Evolutionary conservation across 2,888 invertebrate species (phyloP), one percentile per base, ranked within the genome.

Genomic region (Pammene fasciana): DNA sequence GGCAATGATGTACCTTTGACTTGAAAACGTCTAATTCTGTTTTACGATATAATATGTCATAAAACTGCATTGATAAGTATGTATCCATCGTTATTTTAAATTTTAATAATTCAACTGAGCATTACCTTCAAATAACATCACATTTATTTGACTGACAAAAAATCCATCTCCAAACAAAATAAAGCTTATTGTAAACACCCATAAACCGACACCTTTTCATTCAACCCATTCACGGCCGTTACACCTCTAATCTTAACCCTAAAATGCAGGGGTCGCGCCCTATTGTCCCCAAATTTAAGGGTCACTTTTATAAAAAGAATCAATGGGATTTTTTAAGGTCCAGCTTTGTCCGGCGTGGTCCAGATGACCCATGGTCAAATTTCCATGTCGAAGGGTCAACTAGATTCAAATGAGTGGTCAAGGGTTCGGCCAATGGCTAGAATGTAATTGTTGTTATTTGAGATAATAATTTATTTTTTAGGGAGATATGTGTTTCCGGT

Each of bases 341-440:
- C 81, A 83, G 83, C 82, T 83, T 88, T 89, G 86, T 87, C 80
- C 82, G 72, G 81, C 56, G 18, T 85, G 89, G 90, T 88, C 89
- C 88, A 89, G 87, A 86, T 89, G 90, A 92, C 91, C 92, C 85
- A 75, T 74, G 85, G 82, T 90, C 88, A 77, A 71, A 78, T 89
- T 89, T 76, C 86, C 79, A 72, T 78, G 85, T 82, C 78, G 81
- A 82, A 80, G 88, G 90, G 88, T 87, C 84, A 87, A 86, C 72
- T 67, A 52, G 73, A 79, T 76, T 81, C 75, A 74, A 82, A 84
- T 83, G 80, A 81, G 74, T 78, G 81, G 82, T 83, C 84, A 83
- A 54, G 59, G 68, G 60, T 36, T 65, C 45, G 64, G 10, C 64
- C 68, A 68, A 68, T 68, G 11, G 74, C 76, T 74, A 76, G 72